Percentiles rank a stretch among this genome's conserved stretches.
phyloP scores from a whole-genome alignment of 2,113 vertebrate genomes.

The Ranitomeya imitator region DNA sequence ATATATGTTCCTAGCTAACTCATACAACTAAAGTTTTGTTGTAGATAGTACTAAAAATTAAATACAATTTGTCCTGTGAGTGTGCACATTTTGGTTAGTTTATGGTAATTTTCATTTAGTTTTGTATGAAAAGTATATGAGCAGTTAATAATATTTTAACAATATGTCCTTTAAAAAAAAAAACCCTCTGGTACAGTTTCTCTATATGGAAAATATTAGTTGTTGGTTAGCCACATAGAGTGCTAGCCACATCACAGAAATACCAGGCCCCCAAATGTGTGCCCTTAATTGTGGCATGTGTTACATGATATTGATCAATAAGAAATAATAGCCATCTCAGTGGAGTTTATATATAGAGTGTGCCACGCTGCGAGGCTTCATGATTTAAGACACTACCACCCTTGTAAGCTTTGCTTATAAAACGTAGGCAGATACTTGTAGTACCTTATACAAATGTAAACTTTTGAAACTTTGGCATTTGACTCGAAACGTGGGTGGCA shows the following conservation, averaged over 20 bases:
- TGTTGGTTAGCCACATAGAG: conserved; percentile 18
- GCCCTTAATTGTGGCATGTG: not conserved
- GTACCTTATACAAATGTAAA: conserved; percentile 64
- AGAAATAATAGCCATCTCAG: conserved; percentile 61
- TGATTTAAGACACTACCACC: conserved; percentile 65
- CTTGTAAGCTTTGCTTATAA: conserved; percentile 62
- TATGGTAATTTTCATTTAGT: not conserved
- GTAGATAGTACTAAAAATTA: not conserved
- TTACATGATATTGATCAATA: conserved; percentile 22
- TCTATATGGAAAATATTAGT: not conserved
- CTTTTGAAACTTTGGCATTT: conserved; percentile 61
- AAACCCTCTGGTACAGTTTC: not conserved
- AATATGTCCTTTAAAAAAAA: not conserved
- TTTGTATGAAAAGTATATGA: not conserved
- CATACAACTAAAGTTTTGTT: not conserved
- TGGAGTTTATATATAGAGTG: conserved; percentile 64
- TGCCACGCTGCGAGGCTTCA: conserved; percentile 52
- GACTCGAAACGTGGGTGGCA: conserved; percentile 63
- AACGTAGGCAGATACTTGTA: conserved; percentile 66
- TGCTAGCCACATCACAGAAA: conserved; percentile 15
- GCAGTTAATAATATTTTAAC: not conserved
- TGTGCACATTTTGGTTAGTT: not conserved
- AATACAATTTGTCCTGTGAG: not conserved
- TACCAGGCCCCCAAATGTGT: not conserved
- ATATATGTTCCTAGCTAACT: not conserved